Evolutionary conservation across 2,888 invertebrate genomes (phyloP).

Genomic region (Crepidodera aurea): DNA sequence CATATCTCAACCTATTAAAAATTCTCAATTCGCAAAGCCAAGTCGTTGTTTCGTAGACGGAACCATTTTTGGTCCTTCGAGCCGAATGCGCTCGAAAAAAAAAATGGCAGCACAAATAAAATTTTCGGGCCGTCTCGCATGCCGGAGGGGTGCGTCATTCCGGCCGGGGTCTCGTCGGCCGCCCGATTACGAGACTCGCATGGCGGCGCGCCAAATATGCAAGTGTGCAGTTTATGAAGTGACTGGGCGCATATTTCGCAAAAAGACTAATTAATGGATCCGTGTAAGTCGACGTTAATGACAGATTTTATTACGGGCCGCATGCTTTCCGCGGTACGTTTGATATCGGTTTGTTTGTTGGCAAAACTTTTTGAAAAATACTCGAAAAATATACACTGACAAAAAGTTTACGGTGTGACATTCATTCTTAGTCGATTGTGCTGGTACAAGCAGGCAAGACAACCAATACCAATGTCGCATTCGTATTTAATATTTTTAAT

Average conservation of each 20-base stretch:
- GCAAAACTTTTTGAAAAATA: not conserved
- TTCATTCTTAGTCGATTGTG: no score
- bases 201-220: not conserved
- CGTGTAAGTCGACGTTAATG: conserved; percentile 13
- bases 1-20: no score
- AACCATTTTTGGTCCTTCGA: no score
- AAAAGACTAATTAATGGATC: conserved; percentile 15
- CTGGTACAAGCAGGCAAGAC: no score
- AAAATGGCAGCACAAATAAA: no score
- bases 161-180: not conserved
- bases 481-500: no score
- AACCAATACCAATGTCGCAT: no score
- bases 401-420: not conserved
- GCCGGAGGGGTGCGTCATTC: not conserved
- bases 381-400: not conserved
- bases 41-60: no score
- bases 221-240: not conserved
- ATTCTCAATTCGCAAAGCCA: no score
- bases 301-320: conserved; percentile 8
- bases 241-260: conserved; percentile 1
- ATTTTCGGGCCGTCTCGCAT: not conserved
- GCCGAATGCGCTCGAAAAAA: no score
- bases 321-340: conserved; percentile 9
- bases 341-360: conserved; percentile 3
- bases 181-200: not conserved